Evolutionary conservation across 2,113 vertebrate genomes (phyloP), one percentile per base, ranked within the genome.

Genomic region (Lepisosteus oculatus): DNA sequence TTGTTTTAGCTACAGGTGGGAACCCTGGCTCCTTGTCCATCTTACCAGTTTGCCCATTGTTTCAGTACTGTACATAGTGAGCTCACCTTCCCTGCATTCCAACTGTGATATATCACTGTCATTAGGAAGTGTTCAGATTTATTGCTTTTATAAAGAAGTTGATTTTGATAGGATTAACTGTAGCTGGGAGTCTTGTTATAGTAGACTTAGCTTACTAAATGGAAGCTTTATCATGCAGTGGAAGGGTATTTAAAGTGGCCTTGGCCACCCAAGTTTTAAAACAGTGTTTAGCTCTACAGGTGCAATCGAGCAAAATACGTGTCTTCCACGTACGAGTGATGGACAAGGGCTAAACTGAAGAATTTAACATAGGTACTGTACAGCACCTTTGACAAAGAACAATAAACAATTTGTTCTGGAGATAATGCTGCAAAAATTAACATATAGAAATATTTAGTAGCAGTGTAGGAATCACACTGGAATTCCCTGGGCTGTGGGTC

Each of bases 101-200:
- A 82, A 76, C 85, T 80, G 72, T 81, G 81, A 84, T 85, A 85
- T 82, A 81, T 86, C 85, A 76, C 84, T 78, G 84, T 87, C 81
- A 80, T 84, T 83, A 83, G 80, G 56, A 72, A 74, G 74, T 81
- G 69, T 80, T 84, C 78, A 73, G 76, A 81, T 77, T 81, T 77
- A 81, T 88, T 90, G 85, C 87, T 87, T 84, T 82, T 81, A 79
- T 84, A 77, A 84, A 85, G 84, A 80, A 88, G 85, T 89, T 84
- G 77, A 89, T 90, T 90, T 91, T 89, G 85, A 90, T 88, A 82
- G 87, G 90, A 91, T 90, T 90, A 89, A 76, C 80, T 76, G 77
- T 81, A 83, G 84, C 86, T 78, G 71, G 83, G 78, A 81, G 85
- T 73, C 83, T 85, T 86, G 85, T 90, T 86, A 75, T 81, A 87